A percentile compares a stretch with the other conserved stretches of the same genome.
These are phyloP conservation scores for Heterodera carotae DNA, from an alignment of 1,140 invertebrate species.

Conservation along the genomic window DNA sequence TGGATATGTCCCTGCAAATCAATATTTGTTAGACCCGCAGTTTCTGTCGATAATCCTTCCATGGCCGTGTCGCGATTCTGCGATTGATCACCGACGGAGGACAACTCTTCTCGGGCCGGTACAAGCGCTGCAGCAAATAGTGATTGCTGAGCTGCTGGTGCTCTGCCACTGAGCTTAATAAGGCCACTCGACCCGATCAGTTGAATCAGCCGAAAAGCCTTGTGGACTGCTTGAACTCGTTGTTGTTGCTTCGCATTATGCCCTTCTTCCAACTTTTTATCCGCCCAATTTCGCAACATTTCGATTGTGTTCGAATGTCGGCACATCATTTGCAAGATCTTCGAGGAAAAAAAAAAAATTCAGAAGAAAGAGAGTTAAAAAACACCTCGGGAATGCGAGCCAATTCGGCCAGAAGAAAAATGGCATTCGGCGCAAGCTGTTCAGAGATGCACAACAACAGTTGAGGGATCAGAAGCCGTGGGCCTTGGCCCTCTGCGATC, in stretches of 20 bases:
- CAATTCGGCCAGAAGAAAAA: slow-evolving; percentile 27
- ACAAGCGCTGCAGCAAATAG: not conserved
- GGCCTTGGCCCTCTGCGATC: slow-evolving; percentile 8
- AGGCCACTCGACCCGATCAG: not conserved
- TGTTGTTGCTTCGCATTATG: not conserved
- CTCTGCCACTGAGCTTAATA: not conserved
- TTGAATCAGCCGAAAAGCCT: not conserved
- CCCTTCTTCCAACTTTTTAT: not conserved
- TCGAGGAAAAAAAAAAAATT: not conserved
- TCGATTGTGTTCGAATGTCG: slow-evolving; percentile 20
- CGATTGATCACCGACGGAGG: not conserved
- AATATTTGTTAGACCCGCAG: not conserved
- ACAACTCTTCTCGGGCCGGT: not conserved
- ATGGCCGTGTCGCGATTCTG: not conserved
- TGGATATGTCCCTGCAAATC: too few relatives aligned
- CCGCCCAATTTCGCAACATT: slow-evolving; percentile 15
- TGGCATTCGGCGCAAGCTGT: slow-evolving; percentile 14
- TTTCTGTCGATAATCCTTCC: not conserved
- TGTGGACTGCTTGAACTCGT: not conserved
- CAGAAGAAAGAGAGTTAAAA: not conserved
- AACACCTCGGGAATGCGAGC: slow-evolving; percentile 26
- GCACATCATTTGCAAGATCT: slow-evolving; percentile 18
- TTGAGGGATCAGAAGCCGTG: slow-evolving; percentile 28
- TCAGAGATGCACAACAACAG: slow-evolving; percentile 28
- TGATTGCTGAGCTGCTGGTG: not conserved